Base-by-base conservation (phyloP, 2,113 vertebrate genomes). In the Sorex araneus region DNA sequence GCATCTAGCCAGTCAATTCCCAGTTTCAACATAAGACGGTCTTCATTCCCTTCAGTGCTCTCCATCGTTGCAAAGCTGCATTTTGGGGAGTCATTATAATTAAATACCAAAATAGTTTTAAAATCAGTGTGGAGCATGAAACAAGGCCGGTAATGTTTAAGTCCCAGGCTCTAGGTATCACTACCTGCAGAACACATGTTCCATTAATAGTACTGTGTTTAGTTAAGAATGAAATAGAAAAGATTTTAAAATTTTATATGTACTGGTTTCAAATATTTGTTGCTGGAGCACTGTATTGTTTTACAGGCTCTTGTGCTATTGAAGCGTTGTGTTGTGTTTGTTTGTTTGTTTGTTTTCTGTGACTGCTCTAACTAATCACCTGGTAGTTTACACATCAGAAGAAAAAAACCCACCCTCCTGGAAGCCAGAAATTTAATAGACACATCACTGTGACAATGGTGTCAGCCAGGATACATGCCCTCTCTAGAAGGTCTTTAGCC, bases 51-150 rank as follows among this genome's bases (percentile, higher is more conserved):
- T 60, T 81, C 36, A 69, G 12, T 40, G 36, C 7, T 71, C 25
- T 45, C 40, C 60, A 23, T 71, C 25, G 64, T 63, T 80, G 40
- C 50, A 43, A 66, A 79, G 54, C n/a, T 25, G 28, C 43, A 74
- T 25, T 84, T 89, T 84, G 28, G 10, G 19, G 47, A 84, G 66
- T 28, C 28, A 40, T 27, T 66, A 0, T 54, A 43, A 43, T 28
- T 27, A 63, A 76, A 71, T 47, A 32, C 15, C 34, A 32, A 1
- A 7, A 28, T 47, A 63, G 7, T 50, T 40, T 43, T 83, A 50
- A 90, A 76, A 82, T 82, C 77, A 81, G 1, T 18, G 47, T 90
- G 60, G 45, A 80, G 27, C 19, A 43, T 60, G 60, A 91, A 75
- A 32, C 67, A 54, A 36, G 8, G 3, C 19, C 60, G 45, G 57